Conservation (phyloP, 2,113 vertebrate genomes). For the Pipra filicauda region DNA sequence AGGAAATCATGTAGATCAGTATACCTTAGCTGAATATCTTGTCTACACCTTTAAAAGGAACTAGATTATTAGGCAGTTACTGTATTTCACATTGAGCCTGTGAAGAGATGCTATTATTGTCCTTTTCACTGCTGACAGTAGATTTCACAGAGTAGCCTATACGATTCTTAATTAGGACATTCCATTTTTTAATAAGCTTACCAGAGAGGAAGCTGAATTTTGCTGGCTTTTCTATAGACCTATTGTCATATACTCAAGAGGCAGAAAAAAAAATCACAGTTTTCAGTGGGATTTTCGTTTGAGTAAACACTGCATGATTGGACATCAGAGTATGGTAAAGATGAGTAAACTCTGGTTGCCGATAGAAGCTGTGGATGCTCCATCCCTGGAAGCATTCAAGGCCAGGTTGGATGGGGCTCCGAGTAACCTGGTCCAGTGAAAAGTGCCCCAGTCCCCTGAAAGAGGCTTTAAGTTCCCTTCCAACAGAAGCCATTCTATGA, state of each 20-base stretch:
- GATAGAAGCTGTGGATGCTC: neutral
- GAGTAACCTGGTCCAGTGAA: neutral
- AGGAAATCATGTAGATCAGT: neutral
- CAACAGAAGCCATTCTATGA: neutral
- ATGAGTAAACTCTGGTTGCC: neutral
- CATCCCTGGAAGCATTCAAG: too few species aligned
- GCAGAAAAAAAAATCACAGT: neutral
- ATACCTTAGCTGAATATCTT: neutral
- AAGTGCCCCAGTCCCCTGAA: neutral
- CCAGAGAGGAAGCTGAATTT: neutral
- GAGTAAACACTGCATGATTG: neutral
- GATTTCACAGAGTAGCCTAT: neutral
- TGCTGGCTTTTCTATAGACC: neutral
- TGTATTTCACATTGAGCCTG: neutral
- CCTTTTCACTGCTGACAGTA: neutral
- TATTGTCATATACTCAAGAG: neutral
- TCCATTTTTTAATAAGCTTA: neutral
- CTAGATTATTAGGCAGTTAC: neutral
- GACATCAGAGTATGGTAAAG: neutral
- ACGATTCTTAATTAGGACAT: neutral
- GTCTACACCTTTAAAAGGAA: neutral
- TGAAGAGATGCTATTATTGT: neutral
- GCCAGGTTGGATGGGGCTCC: neutral
- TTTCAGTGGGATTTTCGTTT: neutral
- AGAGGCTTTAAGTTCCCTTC: neutral